Conservation (phyloP, 2,888 invertebrate species). For the Cataglyphis livida region DNA sequence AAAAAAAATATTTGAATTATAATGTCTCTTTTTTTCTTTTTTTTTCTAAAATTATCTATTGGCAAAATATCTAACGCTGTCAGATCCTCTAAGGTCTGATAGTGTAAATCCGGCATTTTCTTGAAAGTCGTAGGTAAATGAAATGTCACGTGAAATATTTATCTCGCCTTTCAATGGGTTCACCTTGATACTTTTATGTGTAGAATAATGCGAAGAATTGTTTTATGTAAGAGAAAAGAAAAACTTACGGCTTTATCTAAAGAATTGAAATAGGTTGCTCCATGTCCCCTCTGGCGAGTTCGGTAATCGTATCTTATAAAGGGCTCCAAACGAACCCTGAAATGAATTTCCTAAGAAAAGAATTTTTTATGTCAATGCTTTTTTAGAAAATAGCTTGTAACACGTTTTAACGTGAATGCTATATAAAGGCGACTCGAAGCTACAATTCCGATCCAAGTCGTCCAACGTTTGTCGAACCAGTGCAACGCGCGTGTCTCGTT, state of each 20-base stretch:
- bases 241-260: neutral
- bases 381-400: neutral
- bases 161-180: neutral
- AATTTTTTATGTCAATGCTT: neutral
- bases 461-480: neutral
- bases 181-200: neutral
- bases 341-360: neutral
- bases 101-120: neutral
- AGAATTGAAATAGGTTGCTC: neutral
- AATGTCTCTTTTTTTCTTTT: neutral
- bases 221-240: neutral
- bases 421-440: neutral
- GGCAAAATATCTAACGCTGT: neutral
- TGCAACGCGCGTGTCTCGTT: neutral
- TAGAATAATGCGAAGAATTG: neutral
- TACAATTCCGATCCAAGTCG: neutral
- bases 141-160: conserved; percentile 7
- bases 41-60: neutral
- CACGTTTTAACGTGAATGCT: neutral
- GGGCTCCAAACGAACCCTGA: neutral
- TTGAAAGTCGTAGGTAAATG: neutral
- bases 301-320: neutral
- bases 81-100: neutral
- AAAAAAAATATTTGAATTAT: neutral
- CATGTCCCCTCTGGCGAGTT: neutral